Evolutionary conservation across 2,888 invertebrate genomes (phyloP), one percentile per base, ranked within the genome.

Genomic region (Cybosia mesomella): DNA sequence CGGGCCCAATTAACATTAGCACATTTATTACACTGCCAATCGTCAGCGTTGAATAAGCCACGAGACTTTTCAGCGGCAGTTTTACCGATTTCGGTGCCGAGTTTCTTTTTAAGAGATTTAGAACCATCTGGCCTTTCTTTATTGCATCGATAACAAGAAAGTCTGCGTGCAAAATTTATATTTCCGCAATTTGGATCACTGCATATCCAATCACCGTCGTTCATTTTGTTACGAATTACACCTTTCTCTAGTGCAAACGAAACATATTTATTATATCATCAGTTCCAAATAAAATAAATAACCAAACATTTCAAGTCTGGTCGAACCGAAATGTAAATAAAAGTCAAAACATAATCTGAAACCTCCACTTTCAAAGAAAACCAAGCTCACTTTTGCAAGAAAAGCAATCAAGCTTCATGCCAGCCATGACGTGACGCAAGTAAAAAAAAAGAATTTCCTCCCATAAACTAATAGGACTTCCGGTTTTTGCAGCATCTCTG

Each of bases 1-100:
- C 99, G 96, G 32, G 99, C 99, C 99, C 99, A 99, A 92, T 99
- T 99, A 15, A 99, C 99, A 92, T 99, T 99, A n/a, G 99, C 99
- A 95, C 99, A 99, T 91, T 99, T 99, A 92, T 98, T 98, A 92
- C 99, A 99, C 89, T 99, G 98, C 99, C 99, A 99, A 92, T 99
- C 99, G 90, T 99, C 99, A 53, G 99, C 99, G 92, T 98, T 98
- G 91, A 96, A 97, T 71, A 99, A 95, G n/a, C 99, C 99, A 82
- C 98, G 97, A 85, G 99, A 99, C 93, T 99, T 99, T 91, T 99
- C 99, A 0, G 99, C 99, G 49, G 99, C 98, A 28, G 97, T 98
- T 95, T 99, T 99, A 5, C 99, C 99, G 82, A 99, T 99, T 95
- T 99, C 99, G 71, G 98, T 98, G 0, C 99, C 98, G 62, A 98